Evolutionary conservation across 2,113 vertebrate genomes (phyloP), one percentile per base, ranked within the genome.

Genomic region (Aldabrachelys gigantea): DNA sequence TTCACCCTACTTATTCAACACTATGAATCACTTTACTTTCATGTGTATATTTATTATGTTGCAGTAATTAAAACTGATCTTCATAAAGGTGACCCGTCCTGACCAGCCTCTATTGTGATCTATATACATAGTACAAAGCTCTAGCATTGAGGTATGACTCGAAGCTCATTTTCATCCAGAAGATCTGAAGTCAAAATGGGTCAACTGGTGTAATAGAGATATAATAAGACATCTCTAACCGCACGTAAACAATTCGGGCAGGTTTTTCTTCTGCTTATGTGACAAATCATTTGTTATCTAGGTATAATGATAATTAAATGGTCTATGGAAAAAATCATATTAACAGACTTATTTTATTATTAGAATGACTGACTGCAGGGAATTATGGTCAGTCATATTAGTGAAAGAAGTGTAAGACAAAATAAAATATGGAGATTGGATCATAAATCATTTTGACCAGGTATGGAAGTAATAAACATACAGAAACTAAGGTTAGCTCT

Each of bases 221-320:
- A 62, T 83, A 92, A 97, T 93, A 87, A 89, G 17, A 7, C 17
- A 29, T 47, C 80, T 29, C 95, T 94, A 93, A 93, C 92, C 92
- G 82, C 91, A 91, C 17, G 44, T 87, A n/a, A 88, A 96, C 87
- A 76, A 80, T 87, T 90, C 56, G 44, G 78, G 88, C 82, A 82
- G 76, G 62, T 59, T 88, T 92, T 95, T 84, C 65, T 95, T 94
- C 56, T 21, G 62, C 38, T 93, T 93, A 50, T 52, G 75, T 53
- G 92, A 52, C 56, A 89, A 95, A 96, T 97, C 5, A 96, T 96
- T 97, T 95, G 57, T 94, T 96, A 95, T 90, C 91, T 89, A 96
- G 82, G 44, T 95, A 82, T 97, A 96, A 96, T 97, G 92, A 96
- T 97, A 91, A 96, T 96, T 95, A 97, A 98, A 95, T 96, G 87